Percentiles rank a stretch among this genome's conserved stretches.
These are phyloP conservation scores for Macaria liturata DNA, from an alignment of 2,888 invertebrate genomes.

Conservation along the genomic window DNA sequence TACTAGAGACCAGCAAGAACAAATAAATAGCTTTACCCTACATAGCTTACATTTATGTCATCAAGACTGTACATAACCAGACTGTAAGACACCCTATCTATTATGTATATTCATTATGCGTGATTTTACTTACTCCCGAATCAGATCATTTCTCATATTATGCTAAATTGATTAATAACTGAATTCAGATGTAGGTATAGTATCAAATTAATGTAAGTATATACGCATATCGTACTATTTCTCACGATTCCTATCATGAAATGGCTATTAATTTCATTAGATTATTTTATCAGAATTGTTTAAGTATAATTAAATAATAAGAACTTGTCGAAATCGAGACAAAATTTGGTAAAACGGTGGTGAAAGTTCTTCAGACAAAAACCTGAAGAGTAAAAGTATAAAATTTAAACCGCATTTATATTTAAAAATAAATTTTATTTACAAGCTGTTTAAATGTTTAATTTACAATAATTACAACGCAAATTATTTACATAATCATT, in stretches of 20 bases:
- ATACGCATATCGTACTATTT: too few species aligned
- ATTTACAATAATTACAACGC: conserved; percentile 5
- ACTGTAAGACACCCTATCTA: conserved; percentile 45
- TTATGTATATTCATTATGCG: conserved; percentile 76
- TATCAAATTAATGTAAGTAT: too few species aligned
- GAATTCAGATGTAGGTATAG: too few species aligned
- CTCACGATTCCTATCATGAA: too few species aligned
- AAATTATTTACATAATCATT: conserved; percentile 31
- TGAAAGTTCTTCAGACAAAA: too few species aligned
- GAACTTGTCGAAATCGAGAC: conserved; percentile 14
- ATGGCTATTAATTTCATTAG: too few species aligned
- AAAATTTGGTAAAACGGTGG: too few species aligned
- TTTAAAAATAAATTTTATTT: conserved; percentile 11
- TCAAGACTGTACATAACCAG: neutral
- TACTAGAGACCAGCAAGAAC: too few species aligned
- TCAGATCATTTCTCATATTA: conserved; percentile 44
- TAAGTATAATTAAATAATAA: conserved; percentile 39
- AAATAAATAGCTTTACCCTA: too few species aligned
- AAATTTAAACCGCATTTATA: conserved; percentile 10
- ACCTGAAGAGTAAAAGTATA: neutral
- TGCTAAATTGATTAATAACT: too few species aligned
- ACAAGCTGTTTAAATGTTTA: conserved; percentile 2
- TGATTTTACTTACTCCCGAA: conserved; percentile 47
- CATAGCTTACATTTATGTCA: too few species aligned
- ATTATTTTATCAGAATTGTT: conserved; percentile 5